These are phyloP conservation scores for Melanophora roralis DNA, from an alignment of 2,888 invertebrate species.

Conservation along the genomic window DNA sequence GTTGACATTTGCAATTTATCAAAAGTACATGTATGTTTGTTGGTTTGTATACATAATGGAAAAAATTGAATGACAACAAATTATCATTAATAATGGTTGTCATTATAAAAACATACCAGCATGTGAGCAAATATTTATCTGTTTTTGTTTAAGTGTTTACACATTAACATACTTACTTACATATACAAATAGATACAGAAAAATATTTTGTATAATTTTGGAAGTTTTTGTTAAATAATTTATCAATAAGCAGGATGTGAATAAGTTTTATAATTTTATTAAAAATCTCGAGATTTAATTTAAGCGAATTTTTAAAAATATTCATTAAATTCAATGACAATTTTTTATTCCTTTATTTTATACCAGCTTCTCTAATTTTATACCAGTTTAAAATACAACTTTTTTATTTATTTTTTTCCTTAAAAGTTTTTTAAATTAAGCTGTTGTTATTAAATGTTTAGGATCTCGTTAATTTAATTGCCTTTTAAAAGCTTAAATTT, in stretches of 20 bases:
- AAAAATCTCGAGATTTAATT: no score
- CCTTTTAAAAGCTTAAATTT: background rate
- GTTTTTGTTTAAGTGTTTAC: background rate
- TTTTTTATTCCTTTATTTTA: no score
- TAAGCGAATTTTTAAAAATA: no score
- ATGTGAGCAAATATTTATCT: background rate
- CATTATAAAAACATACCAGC: slow-evolving; percentile 17
- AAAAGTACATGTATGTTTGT: background rate
- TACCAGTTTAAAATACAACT: background rate
- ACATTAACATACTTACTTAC: background rate
- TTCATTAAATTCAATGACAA: no score
- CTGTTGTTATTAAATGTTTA: background rate
- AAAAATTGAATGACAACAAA: slow-evolving; percentile 41
- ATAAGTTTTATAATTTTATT: no score
- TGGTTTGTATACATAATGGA: background rate
- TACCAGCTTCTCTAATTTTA: background rate
- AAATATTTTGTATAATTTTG: no score
- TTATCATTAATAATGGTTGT: slow-evolving; percentile 48
- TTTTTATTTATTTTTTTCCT: background rate
- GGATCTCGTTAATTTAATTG: background rate
- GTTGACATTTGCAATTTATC: background rate
- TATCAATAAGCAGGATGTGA: no score
- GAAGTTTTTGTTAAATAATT: no score
- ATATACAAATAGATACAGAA: background rate
- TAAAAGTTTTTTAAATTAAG: no score